Conservation (phyloP, 2,888 invertebrate genomes). For the Pristionchus mayeri region DNA sequence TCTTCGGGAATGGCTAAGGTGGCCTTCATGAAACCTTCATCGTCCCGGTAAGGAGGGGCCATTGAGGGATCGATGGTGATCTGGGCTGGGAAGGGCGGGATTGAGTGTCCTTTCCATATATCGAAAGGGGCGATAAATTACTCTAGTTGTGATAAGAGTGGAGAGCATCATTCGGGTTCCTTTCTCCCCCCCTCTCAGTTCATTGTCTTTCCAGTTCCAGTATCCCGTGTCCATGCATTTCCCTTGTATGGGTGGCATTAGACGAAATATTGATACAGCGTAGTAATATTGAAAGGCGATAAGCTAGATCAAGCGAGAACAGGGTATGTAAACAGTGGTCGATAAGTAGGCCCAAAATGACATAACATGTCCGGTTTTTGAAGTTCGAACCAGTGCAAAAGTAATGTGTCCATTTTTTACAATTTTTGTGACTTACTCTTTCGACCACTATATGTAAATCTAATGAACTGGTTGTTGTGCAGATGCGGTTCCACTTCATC, state of each 20-base stretch:
- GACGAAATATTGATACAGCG: not conserved
- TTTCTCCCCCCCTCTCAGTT: not conserved
- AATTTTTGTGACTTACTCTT: too few species aligned
- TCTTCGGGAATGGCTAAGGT: slow-evolving; percentile 45
- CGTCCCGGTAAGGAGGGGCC: slow-evolving; percentile 15
- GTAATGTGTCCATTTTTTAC: too few species aligned
- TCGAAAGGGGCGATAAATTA: not conserved
- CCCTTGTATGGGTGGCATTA: too few species aligned
- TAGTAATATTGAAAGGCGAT: too few species aligned
- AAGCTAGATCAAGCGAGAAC: too few species aligned
- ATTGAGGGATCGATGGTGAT: not conserved
- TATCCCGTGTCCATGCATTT: too few species aligned
- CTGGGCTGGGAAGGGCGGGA: too few species aligned
- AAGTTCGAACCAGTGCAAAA: too few species aligned
- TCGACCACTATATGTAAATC: too few species aligned
- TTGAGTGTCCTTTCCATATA: not conserved
- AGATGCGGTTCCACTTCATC: slow-evolving; percentile 17
- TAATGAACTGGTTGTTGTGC: not conserved
- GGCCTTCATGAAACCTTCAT: slow-evolving; percentile 38
- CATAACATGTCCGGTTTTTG: too few species aligned
- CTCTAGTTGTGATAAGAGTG: not conserved
- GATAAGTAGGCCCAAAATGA: too few species aligned
- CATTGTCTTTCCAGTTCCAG: slow-evolving; percentile 27
- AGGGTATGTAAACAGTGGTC: too few species aligned
- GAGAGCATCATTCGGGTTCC: not conserved